These are phyloP conservation scores for Leucoma salicis DNA, from an alignment of 2,888 invertebrate genomes.

Conservation along the genomic window DNA sequence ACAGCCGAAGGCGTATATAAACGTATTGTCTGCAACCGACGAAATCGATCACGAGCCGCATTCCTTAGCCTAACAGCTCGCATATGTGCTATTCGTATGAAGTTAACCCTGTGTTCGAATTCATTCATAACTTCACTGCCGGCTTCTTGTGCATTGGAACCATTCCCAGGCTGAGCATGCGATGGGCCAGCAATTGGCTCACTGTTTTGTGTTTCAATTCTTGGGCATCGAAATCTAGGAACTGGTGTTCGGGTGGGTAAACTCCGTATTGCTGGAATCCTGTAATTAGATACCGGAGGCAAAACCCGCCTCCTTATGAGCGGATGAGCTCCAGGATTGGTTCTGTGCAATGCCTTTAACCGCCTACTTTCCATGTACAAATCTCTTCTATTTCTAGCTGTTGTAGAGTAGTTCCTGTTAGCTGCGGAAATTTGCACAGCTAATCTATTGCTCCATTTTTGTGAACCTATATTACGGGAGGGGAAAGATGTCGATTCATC, in stretches of 20 bases:
- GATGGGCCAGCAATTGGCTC: slow-evolving; percentile 66
- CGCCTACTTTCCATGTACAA: slow-evolving; percentile 64
- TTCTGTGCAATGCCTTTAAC: slow-evolving; percentile 67
- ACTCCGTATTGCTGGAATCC: slow-evolving; percentile 62
- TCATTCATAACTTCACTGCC: slow-evolving; percentile 52
- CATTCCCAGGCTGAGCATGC: slow-evolving; percentile 35
- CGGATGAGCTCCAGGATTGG: slow-evolving; percentile 67
- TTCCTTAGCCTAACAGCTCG: slow-evolving; percentile 65
- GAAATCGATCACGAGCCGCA: slow-evolving; percentile 62
- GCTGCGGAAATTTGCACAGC: slow-evolving; percentile 75
- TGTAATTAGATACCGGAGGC: slow-evolving; percentile 61
- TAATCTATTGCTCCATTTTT: slow-evolving; percentile 68
- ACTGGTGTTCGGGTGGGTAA: slow-evolving; percentile 44
- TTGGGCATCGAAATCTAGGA: slow-evolving; percentile 31
- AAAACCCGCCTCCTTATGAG: slow-evolving; percentile 53
- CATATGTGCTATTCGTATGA: slow-evolving; percentile 69
- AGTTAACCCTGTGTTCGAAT: slow-evolving; percentile 63
- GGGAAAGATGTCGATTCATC: slow-evolving; percentile 29
- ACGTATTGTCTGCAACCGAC: slow-evolving; percentile 69
- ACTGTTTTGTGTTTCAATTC: slow-evolving; percentile 34
- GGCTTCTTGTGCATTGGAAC: slow-evolving; percentile 34
- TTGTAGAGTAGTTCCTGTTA: slow-evolving; percentile 67
- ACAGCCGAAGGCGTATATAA: slow-evolving; percentile 70
- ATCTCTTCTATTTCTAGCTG: slow-evolving; percentile 65
- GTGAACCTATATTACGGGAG: slow-evolving; percentile 31